These are phyloP conservation scores for Poeciliopsis paucimaculata DNA, from an alignment of 2,797 vertebrate genomes.

Conservation along the genomic window DNA sequence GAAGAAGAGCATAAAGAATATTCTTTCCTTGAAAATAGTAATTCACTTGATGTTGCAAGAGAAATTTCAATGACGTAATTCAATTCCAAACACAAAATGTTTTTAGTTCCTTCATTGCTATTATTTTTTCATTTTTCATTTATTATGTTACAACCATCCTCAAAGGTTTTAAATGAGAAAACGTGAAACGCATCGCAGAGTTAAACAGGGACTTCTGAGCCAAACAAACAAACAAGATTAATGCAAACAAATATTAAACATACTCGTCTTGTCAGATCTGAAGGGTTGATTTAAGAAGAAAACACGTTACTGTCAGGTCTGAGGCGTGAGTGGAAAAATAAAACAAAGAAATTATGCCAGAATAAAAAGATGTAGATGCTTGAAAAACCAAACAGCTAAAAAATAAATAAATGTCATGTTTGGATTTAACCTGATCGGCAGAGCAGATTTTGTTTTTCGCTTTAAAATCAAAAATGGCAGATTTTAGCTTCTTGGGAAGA, in stretches of 20 bases:
- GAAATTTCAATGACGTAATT: background rate
- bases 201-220: background rate
- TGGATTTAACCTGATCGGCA: background rate
- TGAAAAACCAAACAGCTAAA: background rate
- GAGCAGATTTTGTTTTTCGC: background rate
- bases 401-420: background rate
- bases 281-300: background rate
- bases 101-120: background rate
- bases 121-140: background rate
- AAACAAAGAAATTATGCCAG: background rate
- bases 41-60: background rate
- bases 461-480: background rate
- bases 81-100: background rate
- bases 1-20: background rate
- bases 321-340: background rate
- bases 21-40: background rate
- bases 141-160: background rate
- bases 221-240: background rate
- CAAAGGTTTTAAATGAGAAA: background rate
- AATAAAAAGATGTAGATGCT: background rate
- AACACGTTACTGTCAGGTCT: background rate
- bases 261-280: background rate
- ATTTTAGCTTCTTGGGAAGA: background rate
- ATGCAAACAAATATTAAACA: background rate
- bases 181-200: background rate